Evolutionary conservation across 2,113 vertebrate species (phyloP).

Genomic region (Bettongia penicillata): DNA sequence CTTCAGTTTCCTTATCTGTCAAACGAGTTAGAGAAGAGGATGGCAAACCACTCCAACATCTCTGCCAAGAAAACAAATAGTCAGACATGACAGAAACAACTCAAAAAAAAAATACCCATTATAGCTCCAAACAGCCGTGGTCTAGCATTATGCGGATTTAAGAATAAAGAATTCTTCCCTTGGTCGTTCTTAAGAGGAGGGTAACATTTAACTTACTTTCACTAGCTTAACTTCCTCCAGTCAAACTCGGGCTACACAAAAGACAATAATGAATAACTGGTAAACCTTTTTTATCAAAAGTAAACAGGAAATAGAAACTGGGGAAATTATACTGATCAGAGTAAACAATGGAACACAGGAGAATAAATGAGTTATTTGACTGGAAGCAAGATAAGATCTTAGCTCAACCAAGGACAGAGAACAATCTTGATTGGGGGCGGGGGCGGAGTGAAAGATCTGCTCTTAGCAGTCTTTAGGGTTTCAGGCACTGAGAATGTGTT

Average conservation of each 20-base stretch:
- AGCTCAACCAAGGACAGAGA: neutral
- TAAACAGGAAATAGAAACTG: neutral
- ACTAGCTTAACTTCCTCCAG: neutral
- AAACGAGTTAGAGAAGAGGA: neutral
- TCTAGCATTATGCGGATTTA: neutral
- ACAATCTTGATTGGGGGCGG: neutral
- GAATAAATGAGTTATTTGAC: neutral
- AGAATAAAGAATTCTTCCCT: neutral
- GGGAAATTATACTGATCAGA: neutral
- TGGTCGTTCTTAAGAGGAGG: neutral
- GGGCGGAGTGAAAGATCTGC: neutral
- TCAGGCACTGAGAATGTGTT: neutral
- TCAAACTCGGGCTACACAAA: neutral
- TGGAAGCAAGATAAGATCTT: neutral
- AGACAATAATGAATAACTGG: neutral
- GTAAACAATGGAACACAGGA: neutral
- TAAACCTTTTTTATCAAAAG: neutral
- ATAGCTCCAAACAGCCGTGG: neutral
- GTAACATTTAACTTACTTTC: neutral
- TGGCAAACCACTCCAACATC: neutral
- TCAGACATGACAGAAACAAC: neutral
- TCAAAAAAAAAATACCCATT: neutral
- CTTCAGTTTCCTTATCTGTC: neutral
- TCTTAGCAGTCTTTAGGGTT: neutral
- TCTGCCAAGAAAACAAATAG: neutral